These are phyloP conservation scores for Cololabis saira DNA, from an alignment of 2,113 vertebrate genomes.

Conservation along the genomic window DNA sequence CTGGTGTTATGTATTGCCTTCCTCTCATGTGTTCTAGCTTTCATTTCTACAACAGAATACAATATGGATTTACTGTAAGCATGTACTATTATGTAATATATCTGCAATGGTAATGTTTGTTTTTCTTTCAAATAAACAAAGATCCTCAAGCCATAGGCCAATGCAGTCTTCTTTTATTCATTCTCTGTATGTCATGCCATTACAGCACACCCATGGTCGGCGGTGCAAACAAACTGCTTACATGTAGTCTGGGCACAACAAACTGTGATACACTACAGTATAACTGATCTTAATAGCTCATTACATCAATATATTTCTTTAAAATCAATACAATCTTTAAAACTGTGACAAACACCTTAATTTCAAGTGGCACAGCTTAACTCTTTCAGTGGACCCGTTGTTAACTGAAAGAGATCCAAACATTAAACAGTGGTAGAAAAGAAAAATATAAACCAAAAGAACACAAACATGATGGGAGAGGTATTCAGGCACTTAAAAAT, in stretches of 20 bases:
- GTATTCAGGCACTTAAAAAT: slow-evolving; percentile 85
- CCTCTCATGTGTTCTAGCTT: no score
- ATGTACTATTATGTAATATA: no score
- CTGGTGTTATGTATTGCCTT: no score
- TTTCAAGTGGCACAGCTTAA: not conserved
- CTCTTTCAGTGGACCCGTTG: not conserved
- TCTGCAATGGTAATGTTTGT: not conserved
- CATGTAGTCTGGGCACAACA: slow-evolving; percentile 45
- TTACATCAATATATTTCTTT: slow-evolving; percentile 42
- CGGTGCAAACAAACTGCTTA: slow-evolving; percentile 47
- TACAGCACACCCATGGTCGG: slow-evolving; percentile 67
- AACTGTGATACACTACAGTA: slow-evolving; percentile 50
- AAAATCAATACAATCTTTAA: slow-evolving; percentile 22
- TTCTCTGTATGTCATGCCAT: slow-evolving; percentile 74
- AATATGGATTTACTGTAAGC: no score
- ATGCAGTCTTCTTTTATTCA: slow-evolving; percentile 70
- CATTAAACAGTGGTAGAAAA: slow-evolving; percentile 31
- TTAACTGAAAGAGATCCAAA: not conserved
- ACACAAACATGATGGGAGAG: slow-evolving; percentile 46
- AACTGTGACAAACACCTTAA: slow-evolving; percentile 16
- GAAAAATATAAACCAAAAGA: slow-evolving; percentile 31
- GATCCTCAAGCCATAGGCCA: slow-evolving; percentile 14
- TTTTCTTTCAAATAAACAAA: not conserved
- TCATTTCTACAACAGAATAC: no score
- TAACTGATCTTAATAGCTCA: slow-evolving; percentile 32